Conservation (phyloP, 2,113 vertebrate species). For the Scomber japonicus region DNA sequence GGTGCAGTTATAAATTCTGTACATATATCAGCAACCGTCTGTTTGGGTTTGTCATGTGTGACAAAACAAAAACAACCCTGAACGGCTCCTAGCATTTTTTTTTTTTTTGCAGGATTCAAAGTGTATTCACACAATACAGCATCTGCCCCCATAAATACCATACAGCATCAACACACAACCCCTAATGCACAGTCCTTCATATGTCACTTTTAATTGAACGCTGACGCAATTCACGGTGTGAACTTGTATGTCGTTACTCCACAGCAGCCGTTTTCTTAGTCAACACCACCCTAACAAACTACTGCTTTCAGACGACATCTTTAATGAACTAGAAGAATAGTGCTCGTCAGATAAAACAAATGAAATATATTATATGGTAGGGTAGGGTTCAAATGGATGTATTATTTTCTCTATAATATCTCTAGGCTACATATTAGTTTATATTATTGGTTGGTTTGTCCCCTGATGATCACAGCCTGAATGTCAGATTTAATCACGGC, state of each 20-base stretch:
- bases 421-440: not conserved
- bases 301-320: not conserved
- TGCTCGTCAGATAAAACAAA: not conserved
- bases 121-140: constrained; percentile 46
- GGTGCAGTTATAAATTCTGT: not conserved
- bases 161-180: constrained; percentile 12
- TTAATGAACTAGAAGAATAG: not conserved
- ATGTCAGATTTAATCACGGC: not conserved
- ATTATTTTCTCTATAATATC: not conserved
- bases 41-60: constrained; percentile 44
- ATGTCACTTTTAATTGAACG: not conserved
- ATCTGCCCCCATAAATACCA: constrained; percentile 49
- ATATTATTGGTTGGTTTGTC: not conserved
- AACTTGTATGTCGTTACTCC: no score
- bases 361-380: no score
- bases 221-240: not conserved
- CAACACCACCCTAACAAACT: no score
- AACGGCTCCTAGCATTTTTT: constrained; percentile 41
- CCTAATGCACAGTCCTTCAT: not conserved
- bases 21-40: constrained; percentile 25
- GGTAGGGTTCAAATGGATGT: no score
- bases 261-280: no score
- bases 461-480: not conserved
- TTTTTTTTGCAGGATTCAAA: not conserved
- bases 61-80: constrained; percentile 58